Evolutionary conservation across 2,797 vertebrate genomes (phyloP).

Genomic region (Phoxinus dragarum): DNA sequence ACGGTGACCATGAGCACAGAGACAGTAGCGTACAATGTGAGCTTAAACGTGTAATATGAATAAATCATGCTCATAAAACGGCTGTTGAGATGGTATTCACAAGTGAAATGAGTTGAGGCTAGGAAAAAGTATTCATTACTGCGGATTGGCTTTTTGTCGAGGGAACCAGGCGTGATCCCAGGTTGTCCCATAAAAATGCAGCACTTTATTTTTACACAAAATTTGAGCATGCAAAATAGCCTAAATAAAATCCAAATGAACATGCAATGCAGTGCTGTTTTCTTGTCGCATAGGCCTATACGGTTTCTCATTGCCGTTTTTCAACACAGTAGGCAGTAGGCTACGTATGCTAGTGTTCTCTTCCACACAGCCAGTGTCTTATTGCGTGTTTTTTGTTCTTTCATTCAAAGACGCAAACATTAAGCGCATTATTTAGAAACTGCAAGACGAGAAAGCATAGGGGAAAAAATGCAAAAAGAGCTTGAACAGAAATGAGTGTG

Average conservation of each 20-base stretch:
- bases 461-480: background rate
- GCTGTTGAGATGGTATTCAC: too few relatives aligned
- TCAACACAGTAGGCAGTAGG: background rate
- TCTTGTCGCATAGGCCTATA: too few relatives aligned
- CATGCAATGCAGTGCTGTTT: background rate
- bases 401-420: constrained; percentile 37
- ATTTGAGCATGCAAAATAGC: background rate
- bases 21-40: background rate
- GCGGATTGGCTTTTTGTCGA: background rate
- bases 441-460: background rate
- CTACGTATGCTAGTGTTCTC: background rate
- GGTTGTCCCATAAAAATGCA: background rate
- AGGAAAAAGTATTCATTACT: background rate
- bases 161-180: background rate
- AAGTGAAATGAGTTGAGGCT: too few relatives aligned
- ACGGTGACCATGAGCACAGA: too few relatives aligned
- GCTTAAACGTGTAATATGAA: background rate
- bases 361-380: background rate
- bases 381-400: constrained; percentile 1
- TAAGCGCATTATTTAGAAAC: constrained; percentile 42
- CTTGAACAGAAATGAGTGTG: constrained; percentile 38
- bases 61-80: background rate
- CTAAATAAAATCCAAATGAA: background rate
- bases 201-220: background rate
- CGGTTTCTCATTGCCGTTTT: background rate